These are phyloP conservation scores for Lasius fuliginosus DNA, from an alignment of 2,888 invertebrate species.

Conservation along the genomic window DNA sequence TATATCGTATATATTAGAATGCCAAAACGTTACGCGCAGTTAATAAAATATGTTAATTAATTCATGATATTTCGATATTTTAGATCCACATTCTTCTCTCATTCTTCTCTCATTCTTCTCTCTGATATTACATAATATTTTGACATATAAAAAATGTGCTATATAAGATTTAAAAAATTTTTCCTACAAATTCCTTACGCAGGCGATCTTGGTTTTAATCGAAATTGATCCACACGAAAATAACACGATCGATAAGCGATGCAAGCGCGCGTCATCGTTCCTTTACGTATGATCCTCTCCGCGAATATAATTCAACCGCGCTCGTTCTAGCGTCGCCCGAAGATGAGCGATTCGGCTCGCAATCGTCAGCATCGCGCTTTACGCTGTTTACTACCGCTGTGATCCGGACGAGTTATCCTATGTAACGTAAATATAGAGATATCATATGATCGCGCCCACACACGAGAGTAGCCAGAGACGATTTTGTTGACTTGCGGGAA, in stretches of 20 bases:
- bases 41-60: no score
- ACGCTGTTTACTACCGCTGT: not conserved
- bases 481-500: not conserved
- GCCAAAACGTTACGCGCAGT: no score
- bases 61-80: no score
- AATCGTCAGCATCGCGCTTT: not conserved
- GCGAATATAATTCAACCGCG: not conserved
- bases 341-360: not conserved
- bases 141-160: no score
- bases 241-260: constrained; percentile 1
- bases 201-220: not conserved
- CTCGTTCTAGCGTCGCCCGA: not conserved
- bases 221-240: not conserved
- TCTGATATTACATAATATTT: no score
- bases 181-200: not conserved
- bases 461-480: not conserved
- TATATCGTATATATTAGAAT: no score
- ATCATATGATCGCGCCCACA: constrained; percentile 1
- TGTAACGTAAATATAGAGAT: constrained; percentile 1
- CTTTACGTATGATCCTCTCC: no score
- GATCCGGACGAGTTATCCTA: not conserved
- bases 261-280: not conserved
- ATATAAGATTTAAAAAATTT: no score
- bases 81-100: no score
- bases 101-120: no score